These are phyloP conservation scores for Carduelis carduelis DNA, from an alignment of 2,797 vertebrate genomes.

Conservation along the genomic window DNA sequence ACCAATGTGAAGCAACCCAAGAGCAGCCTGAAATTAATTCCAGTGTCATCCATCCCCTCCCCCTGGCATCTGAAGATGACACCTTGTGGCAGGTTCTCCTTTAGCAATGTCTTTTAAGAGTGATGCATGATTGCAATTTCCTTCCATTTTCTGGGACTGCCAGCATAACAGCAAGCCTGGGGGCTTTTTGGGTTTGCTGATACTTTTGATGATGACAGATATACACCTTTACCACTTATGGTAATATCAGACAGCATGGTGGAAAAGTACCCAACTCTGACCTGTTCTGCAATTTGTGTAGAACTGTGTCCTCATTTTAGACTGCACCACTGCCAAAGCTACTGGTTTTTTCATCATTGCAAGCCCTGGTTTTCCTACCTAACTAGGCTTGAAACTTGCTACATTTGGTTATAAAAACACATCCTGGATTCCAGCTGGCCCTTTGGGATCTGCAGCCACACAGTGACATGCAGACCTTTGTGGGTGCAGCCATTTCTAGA, in stretches of 20 bases:
- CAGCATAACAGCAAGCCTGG: not conserved
- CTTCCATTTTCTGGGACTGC: not conserved
- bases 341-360: not conserved
- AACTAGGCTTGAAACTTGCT: not conserved
- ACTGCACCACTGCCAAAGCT: not conserved
- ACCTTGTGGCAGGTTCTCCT: not conserved
- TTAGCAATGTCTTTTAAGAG: slow-evolving; percentile 2
- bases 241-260: not conserved
- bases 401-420: fast-evolving
- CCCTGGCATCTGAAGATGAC: not conserved
- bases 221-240: not conserved
- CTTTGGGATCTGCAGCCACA: not conserved
- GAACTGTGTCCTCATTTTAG: not conserved
- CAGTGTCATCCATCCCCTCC: not conserved
- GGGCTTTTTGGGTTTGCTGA: not conserved
- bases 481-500: not conserved
- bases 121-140: slow-evolving; percentile 17
- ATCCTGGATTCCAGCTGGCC: not conserved
- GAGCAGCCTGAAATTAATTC: not conserved
- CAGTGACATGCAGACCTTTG: fast-evolving
- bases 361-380: not conserved
- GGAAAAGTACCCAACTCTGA: not conserved
- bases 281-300: not conserved
- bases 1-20: not conserved
- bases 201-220: not conserved